phyloP scores from a whole-genome alignment of 2,797 vertebrate species.

The Mormyrops boulengeri region DNA sequence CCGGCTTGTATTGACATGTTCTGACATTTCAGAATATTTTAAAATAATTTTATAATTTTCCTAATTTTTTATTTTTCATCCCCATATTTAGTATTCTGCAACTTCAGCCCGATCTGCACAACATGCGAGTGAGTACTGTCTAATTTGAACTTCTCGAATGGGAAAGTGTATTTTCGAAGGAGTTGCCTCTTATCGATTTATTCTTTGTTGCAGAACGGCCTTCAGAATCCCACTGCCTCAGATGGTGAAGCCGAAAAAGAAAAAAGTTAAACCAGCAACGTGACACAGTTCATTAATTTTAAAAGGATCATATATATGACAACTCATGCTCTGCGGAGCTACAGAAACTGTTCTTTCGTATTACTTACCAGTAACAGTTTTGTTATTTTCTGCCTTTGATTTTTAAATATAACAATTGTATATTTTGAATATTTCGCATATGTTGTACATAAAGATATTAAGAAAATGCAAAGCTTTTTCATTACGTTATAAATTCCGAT shows the following conservation, averaged over 20 bases:
- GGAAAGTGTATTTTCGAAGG: background rate
- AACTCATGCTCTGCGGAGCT: background rate
- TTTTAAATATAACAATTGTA: background rate
- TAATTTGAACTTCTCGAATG: background rate
- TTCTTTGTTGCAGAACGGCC: conserved; percentile 72
- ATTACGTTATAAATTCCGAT: background rate
- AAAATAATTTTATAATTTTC: background rate
- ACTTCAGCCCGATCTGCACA: conserved; percentile 98
- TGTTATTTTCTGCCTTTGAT: no score
- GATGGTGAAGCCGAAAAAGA: conserved; percentile 94
- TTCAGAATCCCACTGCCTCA: conserved; percentile 95
- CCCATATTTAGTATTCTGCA: conserved; percentile 82
- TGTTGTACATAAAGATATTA: background rate
- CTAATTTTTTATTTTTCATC: conserved; percentile 4
- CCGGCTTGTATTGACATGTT: background rate
- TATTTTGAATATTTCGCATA: background rate
- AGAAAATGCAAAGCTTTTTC: background rate
- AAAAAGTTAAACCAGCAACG: conserved; percentile 73
- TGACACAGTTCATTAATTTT: conserved; percentile 37
- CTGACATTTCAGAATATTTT: background rate
- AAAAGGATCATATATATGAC: background rate
- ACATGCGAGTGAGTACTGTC: conserved; percentile 89
- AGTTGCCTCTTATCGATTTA: background rate
- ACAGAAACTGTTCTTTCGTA: background rate
- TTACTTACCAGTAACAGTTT: background rate